Evolutionary conservation across 2,797 vertebrate species (phyloP).

Genomic region (Xenentodon cancila): DNA sequence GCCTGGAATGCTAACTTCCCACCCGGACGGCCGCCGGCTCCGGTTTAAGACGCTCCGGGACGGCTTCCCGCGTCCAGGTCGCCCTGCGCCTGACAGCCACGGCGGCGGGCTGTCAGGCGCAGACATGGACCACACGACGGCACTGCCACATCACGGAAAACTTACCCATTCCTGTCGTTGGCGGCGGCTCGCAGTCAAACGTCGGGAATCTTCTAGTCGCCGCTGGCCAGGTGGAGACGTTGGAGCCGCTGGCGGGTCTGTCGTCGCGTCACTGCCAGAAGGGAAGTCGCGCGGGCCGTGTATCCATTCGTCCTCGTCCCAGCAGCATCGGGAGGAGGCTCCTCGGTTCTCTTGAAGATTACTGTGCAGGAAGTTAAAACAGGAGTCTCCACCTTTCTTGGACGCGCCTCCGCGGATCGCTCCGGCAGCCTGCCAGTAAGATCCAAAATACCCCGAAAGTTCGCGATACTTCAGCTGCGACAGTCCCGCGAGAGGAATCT

Average conservation of each 20-base stretch:
- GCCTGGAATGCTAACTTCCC: conserved; percentile 47
- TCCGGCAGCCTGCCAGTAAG: conserved; percentile 37
- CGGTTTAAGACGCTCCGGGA: neutral
- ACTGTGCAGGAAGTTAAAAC: conserved; percentile 81
- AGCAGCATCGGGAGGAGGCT: conserved; percentile 31
- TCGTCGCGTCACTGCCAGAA: conserved; percentile 25
- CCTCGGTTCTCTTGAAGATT: conserved; percentile 52
- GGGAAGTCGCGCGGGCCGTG: conserved; percentile 22
- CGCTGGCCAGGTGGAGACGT: conserved; percentile 61
- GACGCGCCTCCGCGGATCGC: conserved; percentile 60
- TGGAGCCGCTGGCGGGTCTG: no score
- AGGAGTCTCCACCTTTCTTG: conserved; percentile 85
- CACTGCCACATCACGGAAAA: conserved; percentile 74
- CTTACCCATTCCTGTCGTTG: conserved; percentile 82
- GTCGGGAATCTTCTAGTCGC: conserved; percentile 64
- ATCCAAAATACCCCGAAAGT: conserved; percentile 61
- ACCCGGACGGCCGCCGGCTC: neutral
- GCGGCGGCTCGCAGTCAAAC: conserved; percentile 56
- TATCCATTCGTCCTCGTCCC: conserved; percentile 71
- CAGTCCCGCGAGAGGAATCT: conserved; percentile 75
- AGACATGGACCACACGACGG: conserved; percentile 10
- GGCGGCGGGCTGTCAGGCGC: no score
- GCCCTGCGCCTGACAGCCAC: neutral
- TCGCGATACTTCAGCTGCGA: conserved; percentile 72
- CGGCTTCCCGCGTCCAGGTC: neutral